phyloP scores from a whole-genome alignment of 2,113 vertebrate genomes.

The Grallaria varia region DNA sequence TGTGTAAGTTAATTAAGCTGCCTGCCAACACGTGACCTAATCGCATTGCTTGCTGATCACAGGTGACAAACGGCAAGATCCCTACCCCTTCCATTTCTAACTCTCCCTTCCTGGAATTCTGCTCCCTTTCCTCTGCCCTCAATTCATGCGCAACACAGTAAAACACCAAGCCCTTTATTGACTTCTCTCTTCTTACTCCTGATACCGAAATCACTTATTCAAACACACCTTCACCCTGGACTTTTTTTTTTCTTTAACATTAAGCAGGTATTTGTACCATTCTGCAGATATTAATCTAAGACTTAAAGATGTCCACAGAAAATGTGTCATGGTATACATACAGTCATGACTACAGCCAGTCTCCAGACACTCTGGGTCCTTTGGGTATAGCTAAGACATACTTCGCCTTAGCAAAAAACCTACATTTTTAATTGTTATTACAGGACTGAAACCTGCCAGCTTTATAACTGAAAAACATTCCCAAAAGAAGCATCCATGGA shows the following conservation, averaged over 20 bases:
- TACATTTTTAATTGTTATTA: neutral
- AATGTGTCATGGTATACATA: fast-evolving
- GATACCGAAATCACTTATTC: neutral
- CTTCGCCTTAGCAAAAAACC: neutral
- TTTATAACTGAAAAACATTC: neutral
- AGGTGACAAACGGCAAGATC: neutral
- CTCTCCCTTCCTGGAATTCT: fast-evolving
- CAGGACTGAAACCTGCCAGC: neutral
- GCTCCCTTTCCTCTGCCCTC: neutral
- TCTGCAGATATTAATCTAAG: neutral
- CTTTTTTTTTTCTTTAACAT: neutral
- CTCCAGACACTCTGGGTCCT: neutral
- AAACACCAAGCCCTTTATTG: neutral
- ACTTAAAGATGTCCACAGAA: neutral
- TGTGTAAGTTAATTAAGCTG: neutral
- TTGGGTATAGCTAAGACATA: neutral
- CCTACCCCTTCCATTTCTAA: neutral
- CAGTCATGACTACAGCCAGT: neutral
- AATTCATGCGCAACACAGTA: neutral
- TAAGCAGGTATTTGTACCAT: fast-evolving
- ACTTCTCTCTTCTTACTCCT: neutral
- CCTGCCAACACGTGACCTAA: fast-evolving
- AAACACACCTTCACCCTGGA: neutral
- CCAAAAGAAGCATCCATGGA: neutral
- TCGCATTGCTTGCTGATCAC: neutral